Conservation (phyloP, 2,113 vertebrate species). For the Atractosteus spatula region DNA sequence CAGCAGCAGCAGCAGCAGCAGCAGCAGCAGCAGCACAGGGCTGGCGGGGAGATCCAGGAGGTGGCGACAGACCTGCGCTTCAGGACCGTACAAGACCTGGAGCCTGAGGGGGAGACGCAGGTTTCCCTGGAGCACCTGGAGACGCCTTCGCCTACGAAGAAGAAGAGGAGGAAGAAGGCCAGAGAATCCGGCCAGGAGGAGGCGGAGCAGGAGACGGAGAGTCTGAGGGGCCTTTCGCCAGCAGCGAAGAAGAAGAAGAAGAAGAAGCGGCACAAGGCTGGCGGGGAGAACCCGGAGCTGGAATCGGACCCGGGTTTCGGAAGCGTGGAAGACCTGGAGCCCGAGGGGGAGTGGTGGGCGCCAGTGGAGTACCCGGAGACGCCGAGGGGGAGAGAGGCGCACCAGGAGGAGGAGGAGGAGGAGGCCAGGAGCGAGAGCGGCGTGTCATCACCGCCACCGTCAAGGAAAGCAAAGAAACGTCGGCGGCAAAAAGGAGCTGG, state of each 20-base stretch:
- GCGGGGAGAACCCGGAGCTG: background rate
- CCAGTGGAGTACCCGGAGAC: background rate
- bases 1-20: background rate
- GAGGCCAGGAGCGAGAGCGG: background rate
- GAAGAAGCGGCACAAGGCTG: background rate
- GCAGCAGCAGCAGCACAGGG: background rate
- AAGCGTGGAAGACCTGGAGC: background rate
- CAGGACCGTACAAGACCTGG: no score
- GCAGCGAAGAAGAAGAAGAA: background rate
- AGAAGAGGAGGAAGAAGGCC: no score
- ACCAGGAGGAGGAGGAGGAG: background rate
- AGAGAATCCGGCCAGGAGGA: no score
- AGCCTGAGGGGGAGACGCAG: no score
- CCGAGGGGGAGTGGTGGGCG: background rate
- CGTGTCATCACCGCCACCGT: no score
- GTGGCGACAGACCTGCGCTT: no score
- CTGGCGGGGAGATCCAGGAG: no score
- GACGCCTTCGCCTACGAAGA: no score
- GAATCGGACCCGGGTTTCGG: background rate
- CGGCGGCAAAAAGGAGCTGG: background rate
- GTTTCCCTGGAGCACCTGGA: no score
- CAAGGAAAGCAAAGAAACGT: background rate
- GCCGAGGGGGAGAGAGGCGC: background rate
- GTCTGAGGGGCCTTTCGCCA: no score
- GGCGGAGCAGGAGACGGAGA: no score